A percentile compares a stretch with the other conserved stretches of the same genome.
Evolutionary conservation across 2,888 invertebrate species (phyloP).

Genomic region (Sturmia bella): DNA sequence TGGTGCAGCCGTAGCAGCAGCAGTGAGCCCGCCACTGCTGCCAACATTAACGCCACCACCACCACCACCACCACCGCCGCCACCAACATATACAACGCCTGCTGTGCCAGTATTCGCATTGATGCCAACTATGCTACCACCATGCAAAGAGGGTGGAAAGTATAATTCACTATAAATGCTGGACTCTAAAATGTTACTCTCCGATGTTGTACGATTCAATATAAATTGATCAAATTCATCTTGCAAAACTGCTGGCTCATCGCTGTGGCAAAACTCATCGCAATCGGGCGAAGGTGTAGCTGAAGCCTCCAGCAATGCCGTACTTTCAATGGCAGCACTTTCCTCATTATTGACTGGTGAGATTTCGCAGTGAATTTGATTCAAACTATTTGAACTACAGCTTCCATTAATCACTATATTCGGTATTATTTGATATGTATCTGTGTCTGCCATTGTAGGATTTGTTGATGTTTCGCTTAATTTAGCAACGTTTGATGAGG

Average conservation of each 20-base stretch:
- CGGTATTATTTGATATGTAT: slow-evolving; percentile 73
- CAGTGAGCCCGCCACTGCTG: slow-evolving; percentile 67
- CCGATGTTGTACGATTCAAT: slow-evolving; percentile 78
- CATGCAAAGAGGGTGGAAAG: slow-evolving; percentile 71
- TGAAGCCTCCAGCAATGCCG: slow-evolving; percentile 73
- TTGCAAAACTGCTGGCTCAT: slow-evolving; percentile 60
- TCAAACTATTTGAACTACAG: slow-evolving; percentile 74
- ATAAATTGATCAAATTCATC: slow-evolving; percentile 77
- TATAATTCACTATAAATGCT: slow-evolving; percentile 79
- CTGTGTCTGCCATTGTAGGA: slow-evolving; percentile 38
- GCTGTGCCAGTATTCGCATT: slow-evolving; percentile 20
- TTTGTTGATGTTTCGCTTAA: slow-evolving; percentile 58
- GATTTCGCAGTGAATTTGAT: slow-evolving; percentile 72
- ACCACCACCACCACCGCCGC: slow-evolving; percentile 33
- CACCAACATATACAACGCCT: slow-evolving; percentile 36
- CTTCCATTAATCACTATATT: slow-evolving; percentile 77
- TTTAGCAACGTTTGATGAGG: slow-evolving; percentile 48
- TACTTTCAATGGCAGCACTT: slow-evolving; percentile 73
- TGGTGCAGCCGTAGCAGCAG: slow-evolving; percentile 64
- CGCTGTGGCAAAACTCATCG: slow-evolving; percentile 7
- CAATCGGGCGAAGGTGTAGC: slow-evolving; percentile 14
- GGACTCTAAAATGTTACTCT: slow-evolving; percentile 79
- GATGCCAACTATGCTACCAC: slow-evolving; percentile 53
- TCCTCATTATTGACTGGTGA: slow-evolving; percentile 70
- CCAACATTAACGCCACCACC: slow-evolving; percentile 17